phyloP scores from a whole-genome alignment of 1,140 invertebrate species.

The Teleogryllus occipitalis region DNA sequence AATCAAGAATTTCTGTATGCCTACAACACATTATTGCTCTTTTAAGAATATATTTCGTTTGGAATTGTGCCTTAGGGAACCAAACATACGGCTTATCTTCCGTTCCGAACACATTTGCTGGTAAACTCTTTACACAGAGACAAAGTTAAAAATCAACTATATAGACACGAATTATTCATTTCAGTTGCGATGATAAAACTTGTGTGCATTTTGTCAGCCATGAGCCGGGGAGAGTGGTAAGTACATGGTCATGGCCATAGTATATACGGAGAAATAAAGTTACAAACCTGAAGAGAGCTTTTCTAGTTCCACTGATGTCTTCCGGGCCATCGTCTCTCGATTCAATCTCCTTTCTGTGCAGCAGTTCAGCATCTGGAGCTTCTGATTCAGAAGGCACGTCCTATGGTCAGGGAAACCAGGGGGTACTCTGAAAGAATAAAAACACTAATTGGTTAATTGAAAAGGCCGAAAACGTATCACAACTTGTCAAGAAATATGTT shows the following conservation, averaged over 20 bases:
- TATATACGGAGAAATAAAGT: not conserved
- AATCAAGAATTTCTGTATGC: not conserved
- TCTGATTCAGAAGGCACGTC: conserved; percentile 89
- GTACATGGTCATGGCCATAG: no score
- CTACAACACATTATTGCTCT: not conserved
- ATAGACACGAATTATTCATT: not conserved
- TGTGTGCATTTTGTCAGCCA: no score
- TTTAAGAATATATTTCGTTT: not conserved
- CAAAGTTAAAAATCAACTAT: not conserved
- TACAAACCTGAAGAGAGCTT: not conserved
- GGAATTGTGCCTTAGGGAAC: not conserved
- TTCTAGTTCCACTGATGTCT: conserved; percentile 19
- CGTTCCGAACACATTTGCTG: not conserved
- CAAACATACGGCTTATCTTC: not conserved
- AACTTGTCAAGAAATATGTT: no score
- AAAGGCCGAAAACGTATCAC: no score
- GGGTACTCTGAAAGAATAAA: conserved; percentile 51
- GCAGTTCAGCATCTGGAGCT: conserved; percentile 89
- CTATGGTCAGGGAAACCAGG: conserved; percentile 72
- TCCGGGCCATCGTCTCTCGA: conserved; percentile 43
- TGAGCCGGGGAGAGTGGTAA: no score
- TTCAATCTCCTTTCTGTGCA: conserved; percentile 79
- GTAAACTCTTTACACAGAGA: not conserved
- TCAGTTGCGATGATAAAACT: not conserved
- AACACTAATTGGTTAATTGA: no score